These are phyloP conservation scores for Zaprionus camerounensis DNA, from an alignment of 1,140 invertebrate genomes.

Conservation along the genomic window DNA sequence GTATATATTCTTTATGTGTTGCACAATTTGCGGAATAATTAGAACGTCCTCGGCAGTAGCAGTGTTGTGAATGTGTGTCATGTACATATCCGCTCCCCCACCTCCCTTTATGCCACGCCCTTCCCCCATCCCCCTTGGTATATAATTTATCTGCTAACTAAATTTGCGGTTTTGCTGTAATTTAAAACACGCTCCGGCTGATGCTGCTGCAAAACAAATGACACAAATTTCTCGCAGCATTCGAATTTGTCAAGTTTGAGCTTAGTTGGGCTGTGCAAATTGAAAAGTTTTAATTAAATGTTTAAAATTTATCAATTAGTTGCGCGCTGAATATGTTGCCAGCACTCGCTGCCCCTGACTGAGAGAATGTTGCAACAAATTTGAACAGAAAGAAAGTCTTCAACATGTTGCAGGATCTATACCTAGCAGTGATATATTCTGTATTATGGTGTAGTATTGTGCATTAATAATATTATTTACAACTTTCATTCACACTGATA, in stretches of 20 bases:
- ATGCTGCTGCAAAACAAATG: conserved; percentile 46
- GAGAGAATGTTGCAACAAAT: conserved; percentile 40
- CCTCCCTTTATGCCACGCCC: neutral
- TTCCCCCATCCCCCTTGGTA: neutral
- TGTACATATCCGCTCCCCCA: conserved; percentile 42
- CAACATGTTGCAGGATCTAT: too few species aligned
- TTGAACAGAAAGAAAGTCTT: neutral
- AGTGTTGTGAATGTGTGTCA: conserved; percentile 46
- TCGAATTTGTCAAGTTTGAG: conserved; percentile 42
- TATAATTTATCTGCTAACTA: conserved; percentile 72
- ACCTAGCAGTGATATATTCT: too few species aligned
- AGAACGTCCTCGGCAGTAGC: conserved; percentile 1
- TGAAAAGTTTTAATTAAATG: conserved; percentile 75
- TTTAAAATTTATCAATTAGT: conserved; percentile 68
- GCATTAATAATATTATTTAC: too few species aligned
- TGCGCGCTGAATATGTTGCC: neutral
- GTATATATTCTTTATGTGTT: neutral
- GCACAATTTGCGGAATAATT: conserved; percentile 7
- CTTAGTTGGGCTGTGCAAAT: conserved; percentile 33
- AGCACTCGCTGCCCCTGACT: neutral
- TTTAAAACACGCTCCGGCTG: conserved; percentile 37
- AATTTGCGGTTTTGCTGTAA: conserved; percentile 67
- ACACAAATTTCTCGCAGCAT: conserved; percentile 57
- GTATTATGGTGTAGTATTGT: too few species aligned
- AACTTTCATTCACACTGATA: too few species aligned